Base-by-base conservation (phyloP, 2,888 invertebrate species). In the Craniophora ligustri region DNA sequence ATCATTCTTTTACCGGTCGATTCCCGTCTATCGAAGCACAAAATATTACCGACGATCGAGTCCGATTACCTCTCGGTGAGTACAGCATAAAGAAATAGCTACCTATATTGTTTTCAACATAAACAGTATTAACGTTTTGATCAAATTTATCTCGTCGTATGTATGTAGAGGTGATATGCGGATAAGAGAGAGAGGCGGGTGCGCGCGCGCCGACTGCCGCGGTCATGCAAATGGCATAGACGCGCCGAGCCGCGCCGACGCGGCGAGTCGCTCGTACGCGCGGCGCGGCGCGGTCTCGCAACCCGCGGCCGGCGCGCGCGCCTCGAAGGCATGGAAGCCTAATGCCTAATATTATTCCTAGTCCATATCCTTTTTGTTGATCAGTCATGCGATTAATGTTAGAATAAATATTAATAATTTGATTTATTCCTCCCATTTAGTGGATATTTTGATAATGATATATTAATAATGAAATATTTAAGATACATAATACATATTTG, bases 381-480 rank as follows among this genome's bases (percentile, higher is more conserved):
- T 92, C 93, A 93, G 92, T 93, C 92, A 92, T 92, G 92, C 92
- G 92, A 91, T 92, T 92, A 92, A 91, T 92, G 91, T 92, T 92
- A 93, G 92, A 91, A 79, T 88, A 89, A 92, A 92, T 92, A 92
- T 87, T 90, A 89, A 89, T 92, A 91, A 93, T 93, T 93, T 93
- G 93, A 92, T 93, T 93, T 93, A 93, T 93, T 93, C 93, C 93
- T 93, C 92, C 93, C 93, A 91, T 93, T 93, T 93, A 93, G 93
- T 92, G 93, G 93, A 93, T 93, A 93, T 93, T 93, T 93, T 93
- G 93, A 93, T 93, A 93, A 93, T 93, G 93, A 93, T 93, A 93
- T 93, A 93, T 93, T 91, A 93, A 91, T 93, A 93, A 91, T 91
- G 92, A 93, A 93, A 92, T 92, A 93, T 92, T 93, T 93, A 93